Evolutionary conservation across 2,113 vertebrate genomes (phyloP), one percentile per base, ranked within the genome.

Genomic region (Delphinapterus leucas): DNA sequence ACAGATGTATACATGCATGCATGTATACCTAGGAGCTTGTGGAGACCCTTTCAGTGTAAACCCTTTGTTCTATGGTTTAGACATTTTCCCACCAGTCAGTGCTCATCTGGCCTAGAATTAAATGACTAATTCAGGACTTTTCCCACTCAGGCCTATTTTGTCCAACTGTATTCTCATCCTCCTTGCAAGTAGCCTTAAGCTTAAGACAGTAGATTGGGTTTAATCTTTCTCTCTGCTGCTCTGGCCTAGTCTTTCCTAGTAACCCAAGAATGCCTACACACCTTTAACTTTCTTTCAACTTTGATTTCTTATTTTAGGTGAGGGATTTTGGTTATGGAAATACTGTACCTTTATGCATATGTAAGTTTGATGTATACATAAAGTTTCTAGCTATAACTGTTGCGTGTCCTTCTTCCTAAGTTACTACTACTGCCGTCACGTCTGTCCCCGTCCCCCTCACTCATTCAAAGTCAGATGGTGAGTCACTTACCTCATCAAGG

Each of bases 21-120:
- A 2, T 47, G 8, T 21, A 7, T 10, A 38, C 15, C 0, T 9
- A 36, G 28, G 49, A 26, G 15, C 26, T n/a, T 49, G 25, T 1
- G 31, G 68, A 73, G 44, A 8, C 49, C 36, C n/a, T 38, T 38
- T n/a, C 13, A 61, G 0, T 61, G 20, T 47, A 77, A 90, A 67
- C 10, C 21, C 53, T 88, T 70, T 67, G 44, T 77, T 58, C 41
- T 85, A 0, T 4, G 33, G n/a, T 28, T 47, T 31, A 23, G 68
- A 58, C n/a, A 21, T 68, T 89, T 68, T 71, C 53, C 53, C 31
- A 38, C 28, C 5, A 0, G 26, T 88, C 31, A 28, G 0, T 86
- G 65, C 33, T 85, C 26, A 41, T 68, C 38, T 70, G 76, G 31
- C 13, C 82, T 86, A 14, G 73, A 83, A 36, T 77, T 44, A 61